Base-by-base conservation (phyloP, 2,113 vertebrate species). In the Labeo catla region DNA sequence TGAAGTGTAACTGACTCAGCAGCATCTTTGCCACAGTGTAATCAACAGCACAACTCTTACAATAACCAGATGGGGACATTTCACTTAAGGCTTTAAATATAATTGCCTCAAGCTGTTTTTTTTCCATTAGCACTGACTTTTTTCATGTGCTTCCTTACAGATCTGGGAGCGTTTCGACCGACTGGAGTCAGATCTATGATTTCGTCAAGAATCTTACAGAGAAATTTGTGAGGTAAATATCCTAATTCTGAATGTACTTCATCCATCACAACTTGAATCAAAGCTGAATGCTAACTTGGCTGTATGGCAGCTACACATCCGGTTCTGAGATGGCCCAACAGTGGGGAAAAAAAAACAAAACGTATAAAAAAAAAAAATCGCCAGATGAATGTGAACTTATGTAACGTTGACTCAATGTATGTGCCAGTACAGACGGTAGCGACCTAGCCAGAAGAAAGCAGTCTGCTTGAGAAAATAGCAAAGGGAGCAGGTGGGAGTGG, bases 151-250 rank as follows among this genome's bases (percentile, higher is more conserved):
- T 77, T 54, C 4, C 4, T 77, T 77, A 39, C 93, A 99, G 98
- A 89, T 99, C 98, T 3, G 97, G 97, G 84, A 99, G 98, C 0
- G 96, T 99, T 1, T 85, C 94, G 0, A 65, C 84, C 13, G 93
- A 99, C 92, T 99, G 98, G 98, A 15, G 57, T 1, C 95, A 98
- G 90, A 99, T 99, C 84, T 98, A 96, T 89, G 90, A 94, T 47
- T 99, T 99, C 83, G 98, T 98, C 39, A 91, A 94, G 76, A 96
- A 97, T 66, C 95, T 99, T 45, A 97, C 97, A 0, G 96, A 98
- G 52, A 93, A 97, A 93, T 99, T 98, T 91, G 97, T 98, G 84
- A 99, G 97, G 98, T 97, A 92, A 92, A 89, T 90, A 23, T 63
- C 47, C 8, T 21, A 39, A 16, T 70, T 70, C 15, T 72, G 36